These are phyloP conservation scores for Zaprionus obscuricornis DNA, from an alignment of 2,888 invertebrate genomes.

Conservation along the genomic window DNA sequence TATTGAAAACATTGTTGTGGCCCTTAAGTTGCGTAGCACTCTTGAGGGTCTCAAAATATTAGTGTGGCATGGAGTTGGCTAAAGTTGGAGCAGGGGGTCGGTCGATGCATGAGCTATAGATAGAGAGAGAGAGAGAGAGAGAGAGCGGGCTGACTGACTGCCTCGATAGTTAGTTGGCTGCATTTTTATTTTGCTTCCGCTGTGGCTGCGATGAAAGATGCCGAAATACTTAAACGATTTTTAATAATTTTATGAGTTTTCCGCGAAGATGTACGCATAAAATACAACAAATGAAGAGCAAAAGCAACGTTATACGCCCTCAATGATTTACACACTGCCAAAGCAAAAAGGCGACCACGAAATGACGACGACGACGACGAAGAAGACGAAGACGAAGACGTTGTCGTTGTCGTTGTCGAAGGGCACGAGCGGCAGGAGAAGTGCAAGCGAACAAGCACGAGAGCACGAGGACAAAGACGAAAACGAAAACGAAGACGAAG, in stretches of 20 bases:
- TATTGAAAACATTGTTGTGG: constrained; percentile 72
- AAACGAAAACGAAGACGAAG: not conserved
- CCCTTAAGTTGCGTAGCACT: constrained; percentile 6
- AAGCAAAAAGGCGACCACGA: not conserved
- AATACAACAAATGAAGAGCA: constrained; percentile 79
- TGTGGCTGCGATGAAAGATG: constrained; percentile 78
- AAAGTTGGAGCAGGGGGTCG: constrained; percentile 1
- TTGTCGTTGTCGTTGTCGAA: too few species aligned
- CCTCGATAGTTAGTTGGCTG: constrained; percentile 40
- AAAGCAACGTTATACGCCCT: constrained; percentile 75
- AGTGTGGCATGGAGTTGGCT: not conserved
- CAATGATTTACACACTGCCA: constrained; percentile 70
- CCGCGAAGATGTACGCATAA: constrained; percentile 79
- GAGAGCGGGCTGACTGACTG: too few species aligned
- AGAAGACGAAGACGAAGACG: not conserved
- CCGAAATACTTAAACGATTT: constrained; percentile 79
- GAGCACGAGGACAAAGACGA: constrained; percentile 5
- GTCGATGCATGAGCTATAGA: too few species aligned
- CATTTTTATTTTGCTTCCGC: constrained; percentile 72
- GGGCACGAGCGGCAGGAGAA: too few species aligned
- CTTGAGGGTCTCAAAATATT: constrained; percentile 11
- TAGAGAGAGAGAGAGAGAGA: too few species aligned
- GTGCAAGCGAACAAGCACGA: too few species aligned
- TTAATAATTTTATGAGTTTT: constrained; percentile 79
- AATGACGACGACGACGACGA: not conserved